Base-by-base conservation (phyloP, 2,113 vertebrate species). In the Crotalus tigris region DNA sequence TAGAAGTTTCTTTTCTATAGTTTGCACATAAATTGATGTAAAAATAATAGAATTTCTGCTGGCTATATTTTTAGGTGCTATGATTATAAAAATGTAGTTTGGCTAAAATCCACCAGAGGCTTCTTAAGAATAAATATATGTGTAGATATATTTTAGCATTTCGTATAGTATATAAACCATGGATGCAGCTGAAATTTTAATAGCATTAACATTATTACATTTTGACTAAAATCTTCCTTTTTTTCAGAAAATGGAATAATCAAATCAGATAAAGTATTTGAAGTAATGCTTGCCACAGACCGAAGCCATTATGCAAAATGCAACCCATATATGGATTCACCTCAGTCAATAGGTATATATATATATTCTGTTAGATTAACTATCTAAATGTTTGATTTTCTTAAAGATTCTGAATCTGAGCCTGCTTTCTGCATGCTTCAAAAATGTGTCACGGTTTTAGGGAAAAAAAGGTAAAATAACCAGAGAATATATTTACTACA, bases 301-400 rank as follows among this genome's bases (percentile, higher is more conserved):
- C 98, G 99, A 88, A 98, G 97, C 69, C 98, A 99, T 92, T 99
- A 99, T 98, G 99, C 99, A 94, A 99, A 98, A 96, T 99, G 98
- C 97, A 99, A 99, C 94, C 99, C 99, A 24, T 99, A 99, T 90
- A 99, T 99, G 99, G 99, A 99, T 97, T 99, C 99, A 87, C 99
- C 99, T 10, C 99, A 99, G 96, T 99, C 99, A 96, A 99, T 99
- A 99, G 99, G 99, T 99, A 98, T 94, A 98, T 92, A 0, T 8
- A 19, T 91, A 8, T 58, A 75, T 93, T 53, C 24, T 94, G 92
- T 57, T 23, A 59, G 11, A 90, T 89, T 93, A 59, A 58, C 4
- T 90, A 15, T 61, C 1, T 55, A 44, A 88, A 88, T n/a, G 8
- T 57, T 87, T n/a, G 57, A 59, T 91, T 85, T 59, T 61, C 17